A percentile compares a stretch with the other conserved stretches of the same genome.
These are phyloP conservation scores for Entomobrya multifasciata DNA, from an alignment of 2,888 invertebrate species.

Conservation along the genomic window DNA sequence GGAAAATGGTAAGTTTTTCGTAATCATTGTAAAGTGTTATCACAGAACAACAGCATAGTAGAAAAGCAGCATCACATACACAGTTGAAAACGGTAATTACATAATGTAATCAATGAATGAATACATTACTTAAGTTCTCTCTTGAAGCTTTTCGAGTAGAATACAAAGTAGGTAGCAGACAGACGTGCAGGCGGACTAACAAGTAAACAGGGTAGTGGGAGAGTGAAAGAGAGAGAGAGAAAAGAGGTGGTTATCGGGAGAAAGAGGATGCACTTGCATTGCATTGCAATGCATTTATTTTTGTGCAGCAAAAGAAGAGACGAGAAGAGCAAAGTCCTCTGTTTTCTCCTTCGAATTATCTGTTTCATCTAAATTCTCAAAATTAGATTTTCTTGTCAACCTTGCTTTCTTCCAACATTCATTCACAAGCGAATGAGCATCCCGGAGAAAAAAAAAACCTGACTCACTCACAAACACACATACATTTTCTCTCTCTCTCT, in stretches of 20 bases:
- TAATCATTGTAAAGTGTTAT: neutral
- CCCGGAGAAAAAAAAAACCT: neutral
- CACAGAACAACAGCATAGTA: neutral
- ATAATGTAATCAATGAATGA: slow-evolving; percentile 57
- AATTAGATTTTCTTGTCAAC: slow-evolving; percentile 77
- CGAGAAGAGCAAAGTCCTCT: neutral
- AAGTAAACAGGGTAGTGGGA: no score
- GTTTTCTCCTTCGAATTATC: slow-evolving; percentile 77
- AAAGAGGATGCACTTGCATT: neutral
- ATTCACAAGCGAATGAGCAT: neutral
- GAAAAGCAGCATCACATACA: no score
- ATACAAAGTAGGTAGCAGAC: slow-evolving; percentile 13
- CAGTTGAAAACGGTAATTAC: slow-evolving; percentile 49
- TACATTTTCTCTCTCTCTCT: neutral
- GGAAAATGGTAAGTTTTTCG: neutral
- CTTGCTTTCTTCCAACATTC: slow-evolving; percentile 56
- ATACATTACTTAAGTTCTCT: neutral
- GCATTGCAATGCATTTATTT: slow-evolving; percentile 8
- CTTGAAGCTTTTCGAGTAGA: neutral
- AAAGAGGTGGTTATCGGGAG: neutral
- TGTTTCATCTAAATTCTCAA: slow-evolving; percentile 78
- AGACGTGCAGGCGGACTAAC: no score
- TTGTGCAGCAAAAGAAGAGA: neutral
- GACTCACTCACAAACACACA: neutral
- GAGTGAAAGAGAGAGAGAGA: neutral